Conservation (phyloP, 2,797 vertebrate genomes). For the Champsocephalus gunnari region DNA sequence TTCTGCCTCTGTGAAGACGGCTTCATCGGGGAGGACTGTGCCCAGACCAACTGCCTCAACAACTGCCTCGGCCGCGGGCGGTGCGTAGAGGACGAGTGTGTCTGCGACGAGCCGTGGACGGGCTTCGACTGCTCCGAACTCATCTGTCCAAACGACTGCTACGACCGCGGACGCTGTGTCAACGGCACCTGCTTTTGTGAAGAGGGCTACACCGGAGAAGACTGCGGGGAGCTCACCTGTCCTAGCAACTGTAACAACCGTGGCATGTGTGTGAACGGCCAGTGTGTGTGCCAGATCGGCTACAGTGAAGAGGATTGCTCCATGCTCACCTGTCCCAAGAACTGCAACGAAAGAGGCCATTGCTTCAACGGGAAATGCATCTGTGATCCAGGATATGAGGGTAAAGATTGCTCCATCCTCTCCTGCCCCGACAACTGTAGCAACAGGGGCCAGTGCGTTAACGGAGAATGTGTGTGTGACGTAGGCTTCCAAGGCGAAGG, state of each 20-base stretch:
- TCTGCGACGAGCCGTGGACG: conserved; percentile 93
- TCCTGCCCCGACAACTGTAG: conserved; percentile 89
- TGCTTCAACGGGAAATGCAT: conserved; percentile 90
- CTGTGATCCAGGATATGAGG: conserved; percentile 91
- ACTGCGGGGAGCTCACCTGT: conserved; percentile 91
- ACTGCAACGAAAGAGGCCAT: conserved; percentile 90
- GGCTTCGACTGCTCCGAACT: conserved; percentile 94
- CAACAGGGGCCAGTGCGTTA: conserved; percentile 86
- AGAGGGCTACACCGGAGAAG: conserved; percentile 90
- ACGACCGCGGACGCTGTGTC: conserved; percentile 91
- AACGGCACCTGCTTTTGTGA: conserved; percentile 96
- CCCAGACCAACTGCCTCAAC: conserved; percentile 89
- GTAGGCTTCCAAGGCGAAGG: conserved; percentile 88
- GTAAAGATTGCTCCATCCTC: conserved; percentile 88
- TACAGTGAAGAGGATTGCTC: conserved; percentile 92
- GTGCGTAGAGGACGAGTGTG: conserved; percentile 91
- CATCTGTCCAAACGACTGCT: conserved; percentile 96
- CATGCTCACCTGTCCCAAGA: conserved; percentile 87
- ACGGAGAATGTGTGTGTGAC: conserved; percentile 90
- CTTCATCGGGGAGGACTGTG: conserved; percentile 90
- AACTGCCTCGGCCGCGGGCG: conserved; percentile 91
- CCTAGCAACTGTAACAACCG: conserved; percentile 87
- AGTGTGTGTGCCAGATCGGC: conserved; percentile 88
- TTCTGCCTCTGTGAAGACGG: conserved; percentile 91
- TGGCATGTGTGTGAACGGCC: conserved; percentile 89